Evolutionary conservation across 1,140 invertebrate genomes (phyloP).

Genomic region (Heliconius eleuchia): DNA sequence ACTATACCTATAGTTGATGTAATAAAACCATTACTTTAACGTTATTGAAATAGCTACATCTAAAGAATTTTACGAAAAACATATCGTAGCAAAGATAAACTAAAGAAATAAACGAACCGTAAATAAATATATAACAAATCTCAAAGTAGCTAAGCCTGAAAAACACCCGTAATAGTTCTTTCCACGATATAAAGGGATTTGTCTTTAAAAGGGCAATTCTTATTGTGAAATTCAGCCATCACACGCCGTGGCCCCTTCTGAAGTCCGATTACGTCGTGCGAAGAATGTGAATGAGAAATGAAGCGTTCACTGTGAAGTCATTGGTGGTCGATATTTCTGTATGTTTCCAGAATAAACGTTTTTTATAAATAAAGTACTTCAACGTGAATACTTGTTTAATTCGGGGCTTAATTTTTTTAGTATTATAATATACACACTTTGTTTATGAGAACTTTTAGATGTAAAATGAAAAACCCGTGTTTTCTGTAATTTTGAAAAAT

Average conservation of each 20-base stretch:
- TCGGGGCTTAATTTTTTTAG: too few species aligned
- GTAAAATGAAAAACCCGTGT: too few species aligned
- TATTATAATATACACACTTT: too few species aligned
- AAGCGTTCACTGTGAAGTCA: not conserved
- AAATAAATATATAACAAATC: not conserved
- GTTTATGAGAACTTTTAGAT: too few species aligned
- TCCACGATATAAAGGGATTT: not conserved
- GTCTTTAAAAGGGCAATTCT: not conserved
- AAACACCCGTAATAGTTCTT: not conserved
- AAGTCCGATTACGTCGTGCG: slow-evolving; percentile 6
- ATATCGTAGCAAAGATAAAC: too few species aligned
- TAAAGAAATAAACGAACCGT: not conserved
- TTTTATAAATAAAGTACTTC: not conserved
- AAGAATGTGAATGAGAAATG: slow-evolving; percentile 9
- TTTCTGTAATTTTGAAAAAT: too few species aligned
- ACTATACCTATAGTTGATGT: too few species aligned
- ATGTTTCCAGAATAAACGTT: not conserved
- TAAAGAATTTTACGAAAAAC: too few species aligned
- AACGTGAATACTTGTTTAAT: too few species aligned
- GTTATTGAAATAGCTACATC: too few species aligned
- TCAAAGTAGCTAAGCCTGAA: not conserved
- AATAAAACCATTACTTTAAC: too few species aligned
- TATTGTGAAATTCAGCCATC: slow-evolving; percentile 1
- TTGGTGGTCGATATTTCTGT: not conserved
- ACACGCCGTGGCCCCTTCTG: not conserved